Evolutionary conservation across 1,140 invertebrate species (phyloP).

Genomic region (Agraylea sexmaculata): DNA sequence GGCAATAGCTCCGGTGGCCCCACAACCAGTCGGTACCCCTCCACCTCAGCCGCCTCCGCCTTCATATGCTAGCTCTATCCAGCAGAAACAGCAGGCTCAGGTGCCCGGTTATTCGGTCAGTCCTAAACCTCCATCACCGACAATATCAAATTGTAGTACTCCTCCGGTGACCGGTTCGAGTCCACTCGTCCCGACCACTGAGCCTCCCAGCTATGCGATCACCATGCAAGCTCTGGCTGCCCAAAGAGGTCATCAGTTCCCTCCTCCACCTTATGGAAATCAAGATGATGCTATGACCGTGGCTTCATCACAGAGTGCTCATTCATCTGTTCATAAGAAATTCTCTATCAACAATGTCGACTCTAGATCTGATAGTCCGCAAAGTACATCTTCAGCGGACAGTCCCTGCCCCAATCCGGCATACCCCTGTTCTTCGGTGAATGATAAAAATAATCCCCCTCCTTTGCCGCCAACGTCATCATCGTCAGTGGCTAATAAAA

Average conservation of each 20-base stretch:
- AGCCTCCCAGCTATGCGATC: conserved; percentile 83
- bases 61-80: conserved; percentile 67
- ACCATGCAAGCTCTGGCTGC: conserved; percentile 82
- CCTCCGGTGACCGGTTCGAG: conserved; percentile 28
- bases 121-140: conserved; percentile 47
- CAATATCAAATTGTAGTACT: conserved; percentile 26
- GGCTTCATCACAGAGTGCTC: conserved; percentile 33
- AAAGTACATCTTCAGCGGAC: conserved; percentile 37
- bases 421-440: conserved; percentile 31
- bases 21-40: conserved; percentile 42
- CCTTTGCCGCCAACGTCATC: conserved; percentile 36
- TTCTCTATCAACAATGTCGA: conserved; percentile 39
- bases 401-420: conserved; percentile 34
- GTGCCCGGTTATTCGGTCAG: conserved; percentile 38
- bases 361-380: conserved; percentile 47
- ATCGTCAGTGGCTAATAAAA: conserved; percentile 20
- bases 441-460: conserved; percentile 28
- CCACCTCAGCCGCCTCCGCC: conserved; percentile 56
- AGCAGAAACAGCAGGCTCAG: conserved; percentile 50
- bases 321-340: conserved; percentile 38
- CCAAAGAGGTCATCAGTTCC: conserved; percentile 49
- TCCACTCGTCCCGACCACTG: conserved; percentile 62
- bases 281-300: conserved; percentile 38
- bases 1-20: conserved; percentile 76
- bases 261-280: conserved; percentile 55